These are phyloP conservation scores for Trichacis sp. DNA, from an alignment of 2,888 invertebrate genomes.

Conservation along the genomic window DNA sequence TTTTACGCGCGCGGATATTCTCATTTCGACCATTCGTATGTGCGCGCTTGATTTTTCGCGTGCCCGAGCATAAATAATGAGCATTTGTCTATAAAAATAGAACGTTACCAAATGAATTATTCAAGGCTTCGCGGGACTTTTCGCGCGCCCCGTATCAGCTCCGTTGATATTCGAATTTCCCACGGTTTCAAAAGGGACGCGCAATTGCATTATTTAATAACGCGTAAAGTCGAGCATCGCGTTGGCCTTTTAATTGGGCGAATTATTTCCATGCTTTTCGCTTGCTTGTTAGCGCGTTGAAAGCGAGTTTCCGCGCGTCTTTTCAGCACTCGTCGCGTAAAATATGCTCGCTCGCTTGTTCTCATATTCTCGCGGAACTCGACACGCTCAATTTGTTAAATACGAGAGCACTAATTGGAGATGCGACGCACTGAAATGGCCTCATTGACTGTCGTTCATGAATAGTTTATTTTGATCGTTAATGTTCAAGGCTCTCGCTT, in stretches of 20 bases:
- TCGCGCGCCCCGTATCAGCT: no score
- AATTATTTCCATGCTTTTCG: constrained; percentile 42
- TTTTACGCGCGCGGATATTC: no score
- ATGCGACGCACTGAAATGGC: constrained; percentile 20
- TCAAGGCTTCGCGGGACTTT: no score
- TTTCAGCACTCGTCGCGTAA: constrained; percentile 14
- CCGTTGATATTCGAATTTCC: no score
- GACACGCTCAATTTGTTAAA: constrained; percentile 32
- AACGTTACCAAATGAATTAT: no score
- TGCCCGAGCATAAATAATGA: no score
- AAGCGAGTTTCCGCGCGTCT: background rate
- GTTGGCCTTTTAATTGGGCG: constrained; percentile 53
- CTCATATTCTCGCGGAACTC: constrained; percentile 34
- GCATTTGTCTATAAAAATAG: no score
- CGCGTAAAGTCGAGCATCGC: constrained; percentile 48
- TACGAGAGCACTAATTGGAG: constrained; percentile 36
- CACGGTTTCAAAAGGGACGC: no score
- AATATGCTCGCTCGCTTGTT: constrained; percentile 23
- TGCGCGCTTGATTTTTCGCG: no score
- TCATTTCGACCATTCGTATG: no score
- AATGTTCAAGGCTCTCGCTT: no score
- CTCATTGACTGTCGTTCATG: constrained; percentile 12
- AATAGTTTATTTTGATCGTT: no score
- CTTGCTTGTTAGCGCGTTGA: constrained; percentile 22
- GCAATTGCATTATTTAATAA: background rate